Evolutionary conservation across 2,113 vertebrate genomes (phyloP).

Genomic region (Dipodomys ordii): DNA sequence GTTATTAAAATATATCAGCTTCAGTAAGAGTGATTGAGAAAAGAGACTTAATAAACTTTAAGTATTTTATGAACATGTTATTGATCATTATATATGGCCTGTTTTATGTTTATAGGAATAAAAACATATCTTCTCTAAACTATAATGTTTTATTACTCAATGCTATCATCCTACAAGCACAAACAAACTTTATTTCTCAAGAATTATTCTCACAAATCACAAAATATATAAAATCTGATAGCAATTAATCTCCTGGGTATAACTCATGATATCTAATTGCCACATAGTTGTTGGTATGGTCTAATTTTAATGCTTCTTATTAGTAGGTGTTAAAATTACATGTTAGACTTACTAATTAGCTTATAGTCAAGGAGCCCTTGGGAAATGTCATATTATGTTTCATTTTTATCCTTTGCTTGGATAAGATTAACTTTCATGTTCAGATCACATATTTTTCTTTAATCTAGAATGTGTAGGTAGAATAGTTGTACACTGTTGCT

Average conservation of each 20-base stretch:
- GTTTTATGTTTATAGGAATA: background rate
- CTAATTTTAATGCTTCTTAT: background rate
- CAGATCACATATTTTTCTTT: no score
- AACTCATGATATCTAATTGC: background rate
- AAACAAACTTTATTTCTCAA: background rate
- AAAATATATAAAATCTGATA: background rate
- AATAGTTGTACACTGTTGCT: no score
- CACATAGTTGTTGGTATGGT: background rate
- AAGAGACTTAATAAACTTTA: background rate
- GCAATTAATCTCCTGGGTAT: background rate
- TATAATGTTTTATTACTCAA: background rate
- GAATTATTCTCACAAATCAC: background rate
- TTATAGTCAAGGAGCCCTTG: background rate
- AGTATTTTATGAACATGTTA: background rate
- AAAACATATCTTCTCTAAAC: background rate
- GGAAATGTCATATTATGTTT: background rate
- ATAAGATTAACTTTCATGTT: background rate
- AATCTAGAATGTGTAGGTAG: no score
- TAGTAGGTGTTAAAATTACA: background rate
- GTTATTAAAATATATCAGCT: no score
- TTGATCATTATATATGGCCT: background rate
- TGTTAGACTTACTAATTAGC: background rate
- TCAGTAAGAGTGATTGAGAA: background rate
- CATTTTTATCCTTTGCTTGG: background rate
- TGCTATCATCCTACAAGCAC: background rate